phyloP scores from a whole-genome alignment of 2,797 vertebrate species.

The Anabacerthia variegaticeps region DNA sequence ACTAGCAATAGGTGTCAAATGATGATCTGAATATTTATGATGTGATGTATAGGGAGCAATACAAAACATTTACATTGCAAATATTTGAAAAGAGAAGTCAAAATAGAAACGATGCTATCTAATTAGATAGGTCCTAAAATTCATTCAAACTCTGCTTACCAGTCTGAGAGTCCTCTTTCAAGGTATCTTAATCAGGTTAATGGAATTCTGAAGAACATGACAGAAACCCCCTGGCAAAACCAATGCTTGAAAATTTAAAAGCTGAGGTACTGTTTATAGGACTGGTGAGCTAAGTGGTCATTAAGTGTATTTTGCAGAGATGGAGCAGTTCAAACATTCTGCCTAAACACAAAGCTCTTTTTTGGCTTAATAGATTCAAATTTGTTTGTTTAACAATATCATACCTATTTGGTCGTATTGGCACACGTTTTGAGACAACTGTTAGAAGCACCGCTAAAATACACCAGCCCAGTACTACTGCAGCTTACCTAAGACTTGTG shows the following conservation, averaged over 20 bases:
- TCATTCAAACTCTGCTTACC: not conserved
- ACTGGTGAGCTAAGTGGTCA: not conserved
- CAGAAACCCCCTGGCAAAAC: not conserved
- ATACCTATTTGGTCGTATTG: not conserved
- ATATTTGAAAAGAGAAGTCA: not conserved
- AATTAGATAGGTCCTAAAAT: not conserved
- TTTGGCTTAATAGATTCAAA: not conserved
- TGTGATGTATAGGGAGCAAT: not conserved
- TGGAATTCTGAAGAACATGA: not conserved
- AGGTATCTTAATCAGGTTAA: not conserved
- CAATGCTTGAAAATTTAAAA: not conserved
- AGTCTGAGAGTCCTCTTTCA: not conserved
- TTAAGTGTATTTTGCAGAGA: not conserved
- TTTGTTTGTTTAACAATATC: not conserved
- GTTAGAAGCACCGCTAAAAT: not conserved
- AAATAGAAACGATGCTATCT: not conserved
- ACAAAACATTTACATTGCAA: constrained; percentile 23
- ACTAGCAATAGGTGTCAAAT: constrained; percentile 15
- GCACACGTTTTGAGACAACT: not conserved
- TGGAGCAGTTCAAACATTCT: not conserved
- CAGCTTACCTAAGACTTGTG: not conserved
- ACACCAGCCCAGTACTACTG: not conserved
- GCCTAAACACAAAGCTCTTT: not conserved
- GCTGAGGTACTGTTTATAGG: not conserved
- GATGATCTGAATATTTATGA: constrained; percentile 43